phyloP scores from a whole-genome alignment of 2,113 vertebrate species.

The Urocynchramus pylzowi region DNA sequence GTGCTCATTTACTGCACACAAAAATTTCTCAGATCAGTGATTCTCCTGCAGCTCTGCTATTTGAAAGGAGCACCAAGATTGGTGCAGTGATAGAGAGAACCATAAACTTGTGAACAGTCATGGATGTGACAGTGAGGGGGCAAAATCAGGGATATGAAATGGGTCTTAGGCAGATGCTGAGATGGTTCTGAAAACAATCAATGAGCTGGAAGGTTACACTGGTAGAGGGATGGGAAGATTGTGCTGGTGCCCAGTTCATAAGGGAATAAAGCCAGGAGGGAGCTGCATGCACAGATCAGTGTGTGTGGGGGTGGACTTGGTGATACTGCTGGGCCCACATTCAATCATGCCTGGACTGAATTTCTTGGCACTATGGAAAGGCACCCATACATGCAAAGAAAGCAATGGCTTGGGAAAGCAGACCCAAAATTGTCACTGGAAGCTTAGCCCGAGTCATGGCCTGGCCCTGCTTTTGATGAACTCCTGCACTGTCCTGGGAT shows the following conservation, averaged over 20 bases:
- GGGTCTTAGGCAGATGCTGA: background rate
- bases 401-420: background rate
- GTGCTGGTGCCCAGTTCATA: background rate
- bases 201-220: background rate
- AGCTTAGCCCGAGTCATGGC: background rate
- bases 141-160: background rate
- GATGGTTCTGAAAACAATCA: background rate
- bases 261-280: background rate
- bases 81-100: background rate
- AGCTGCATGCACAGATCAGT: background rate
- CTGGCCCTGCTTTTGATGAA: background rate
- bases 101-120: background rate
- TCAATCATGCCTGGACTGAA: background rate
- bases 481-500: background rate
- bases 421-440: background rate
- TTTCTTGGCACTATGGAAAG: background rate
- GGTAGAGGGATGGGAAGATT: background rate
- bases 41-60: background rate
- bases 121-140: background rate
- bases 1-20: background rate
- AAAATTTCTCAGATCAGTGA: background rate
- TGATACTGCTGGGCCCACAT: background rate
- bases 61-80: background rate
- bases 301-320: background rate
- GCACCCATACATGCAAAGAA: background rate